phyloP scores from a whole-genome alignment of 2,888 invertebrate genomes.

The Nomada fucata region DNA sequence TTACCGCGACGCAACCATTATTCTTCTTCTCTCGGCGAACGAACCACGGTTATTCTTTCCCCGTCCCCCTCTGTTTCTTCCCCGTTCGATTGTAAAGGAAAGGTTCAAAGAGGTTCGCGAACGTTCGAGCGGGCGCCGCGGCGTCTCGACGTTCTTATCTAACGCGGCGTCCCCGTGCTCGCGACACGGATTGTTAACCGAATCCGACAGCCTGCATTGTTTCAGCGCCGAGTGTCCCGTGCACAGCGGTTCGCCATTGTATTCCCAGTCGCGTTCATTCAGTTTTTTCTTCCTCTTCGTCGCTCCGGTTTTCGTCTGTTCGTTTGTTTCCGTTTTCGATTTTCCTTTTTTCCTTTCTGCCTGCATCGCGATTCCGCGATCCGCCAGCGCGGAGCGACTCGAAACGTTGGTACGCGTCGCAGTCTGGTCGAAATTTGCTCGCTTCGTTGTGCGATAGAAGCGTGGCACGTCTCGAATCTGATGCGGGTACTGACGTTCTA shows the following conservation, averaged over 20 bases:
- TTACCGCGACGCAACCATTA: slow-evolving; percentile 53
- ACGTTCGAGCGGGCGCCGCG: slow-evolving; percentile 39
- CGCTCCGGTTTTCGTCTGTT: slow-evolving; percentile 31
- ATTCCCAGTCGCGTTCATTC: slow-evolving; percentile 69
- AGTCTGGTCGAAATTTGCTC: slow-evolving; percentile 19
- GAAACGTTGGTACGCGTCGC: slow-evolving; percentile 29
- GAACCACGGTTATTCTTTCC: slow-evolving; percentile 4
- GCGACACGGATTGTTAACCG: slow-evolving; percentile 75
- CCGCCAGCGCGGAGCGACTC: slow-evolving; percentile 52
- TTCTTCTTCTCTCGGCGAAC: slow-evolving; percentile 31
- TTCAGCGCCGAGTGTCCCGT: slow-evolving; percentile 64
- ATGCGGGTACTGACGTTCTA: too few species aligned
- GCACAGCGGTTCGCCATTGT: slow-evolving; percentile 76
- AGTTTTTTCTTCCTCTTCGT: slow-evolving; percentile 61
- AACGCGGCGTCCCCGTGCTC: slow-evolving; percentile 70
- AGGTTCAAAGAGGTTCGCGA: slow-evolving; percentile 52
- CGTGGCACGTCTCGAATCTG: neutral
- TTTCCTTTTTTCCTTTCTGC: slow-evolving; percentile 10
- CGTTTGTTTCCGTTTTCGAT: slow-evolving; percentile 14
- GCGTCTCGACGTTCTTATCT: slow-evolving; percentile 74
- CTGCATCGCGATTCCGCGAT: slow-evolving; percentile 41
- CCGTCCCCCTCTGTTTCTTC: neutral
- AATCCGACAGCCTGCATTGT: slow-evolving; percentile 76
- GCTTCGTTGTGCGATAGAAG: neutral
- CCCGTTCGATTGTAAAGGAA: slow-evolving; percentile 59